Evolutionary conservation across 2,113 vertebrate genomes (phyloP), one percentile per base, ranked within the genome.

Genomic region (Ptychochromis oligacanthus): DNA sequence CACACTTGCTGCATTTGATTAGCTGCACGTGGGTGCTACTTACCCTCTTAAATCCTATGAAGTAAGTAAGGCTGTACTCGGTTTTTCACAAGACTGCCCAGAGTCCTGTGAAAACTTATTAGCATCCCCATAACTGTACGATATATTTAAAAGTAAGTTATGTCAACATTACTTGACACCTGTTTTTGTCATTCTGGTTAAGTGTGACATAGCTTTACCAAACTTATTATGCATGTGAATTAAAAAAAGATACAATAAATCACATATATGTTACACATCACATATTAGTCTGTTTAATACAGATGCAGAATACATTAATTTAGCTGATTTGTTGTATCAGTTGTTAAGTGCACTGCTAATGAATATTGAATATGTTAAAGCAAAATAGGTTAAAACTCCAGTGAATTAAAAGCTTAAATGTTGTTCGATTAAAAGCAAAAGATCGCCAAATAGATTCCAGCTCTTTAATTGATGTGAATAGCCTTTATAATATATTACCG

Each of bases 341-440:
- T 72, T 72, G 26, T 72, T 72, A 54, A 54, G 67, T 72, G 67
- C 26, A 52, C 15, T 20, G 4, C 10, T 72, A 72, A 54, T 72
- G 26, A 72, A 72, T 54, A 34, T n/a, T 72, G 46, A 54, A 31
- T 54, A 72, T 72, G 26, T 72, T 54, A 72, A 72, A 72, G 52
- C 10, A 72, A 0, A 72, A 52, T 31, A 31, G 6, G 12, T 43
- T 52, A 28, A 70, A 70, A 70, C 40, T 2, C 65, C 1, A 70
- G 43, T 70, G 31, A 72, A 72, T 72, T 12, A 54, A 72, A 54
- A 72, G 17, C 6, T 54, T 43, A 34, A 72, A 54, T 72, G 11
- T 18, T 20, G 17, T 72, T 52, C 52, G 46, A 52, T 31, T 52
- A 72, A 72, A 72, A 72, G 26, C 46, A 54, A 72, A 34, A 49